Evolutionary conservation across 2,113 vertebrate species (phyloP), one percentile per base, ranked within the genome.

Genomic region (Urocitellus parryii): DNA sequence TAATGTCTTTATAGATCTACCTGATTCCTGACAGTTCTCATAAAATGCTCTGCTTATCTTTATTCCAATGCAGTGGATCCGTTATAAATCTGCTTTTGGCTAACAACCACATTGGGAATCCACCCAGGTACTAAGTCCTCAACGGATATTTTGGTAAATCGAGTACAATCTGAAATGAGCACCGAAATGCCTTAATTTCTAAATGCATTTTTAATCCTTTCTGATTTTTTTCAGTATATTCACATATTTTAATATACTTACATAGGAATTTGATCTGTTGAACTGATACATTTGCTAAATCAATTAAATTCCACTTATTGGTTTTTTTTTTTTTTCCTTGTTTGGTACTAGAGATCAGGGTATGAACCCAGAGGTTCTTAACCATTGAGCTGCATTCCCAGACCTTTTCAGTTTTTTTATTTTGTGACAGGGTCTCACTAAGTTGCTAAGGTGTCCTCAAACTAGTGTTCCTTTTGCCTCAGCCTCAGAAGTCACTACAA

Each of bases 31-130:
- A 48, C 25, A 68, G 48, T 65, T 82, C 42, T 68, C 68, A 39
- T 6, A 34, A 32, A 77, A 56, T 73, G 2, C 11, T 86, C 58
- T 56, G 12, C 12, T 94, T 88, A 14, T 18, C 12, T 84, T 94
- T 90, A 65, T 42, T n/a, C 73, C 92, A 76, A 90, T 34, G 11
- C 34, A 88, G 11, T 3, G 53, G 29, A 65, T 77, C 16, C 2
- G 37, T 34, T 88, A 5, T 90, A 91, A 63, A 93, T 94, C 42
- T 84, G 25, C 39, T 92, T 94, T 92, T 56, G 22, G 32, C 12
- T 37, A 82, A 67, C 4, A 90, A 25, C 73, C 37, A 32, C 45
- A 45, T 7, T 58, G 48, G 67, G 34, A 81, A 82, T 78, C 29
- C 25, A 90, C 24, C 17, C 68, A 12, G 29, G 8, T 22, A 90